Percentiles rank a stretch among this genome's conserved stretches.
phyloP scores from a whole-genome alignment of 2,113 vertebrate genomes.

The Hymenochirus boettgeri region DNA sequence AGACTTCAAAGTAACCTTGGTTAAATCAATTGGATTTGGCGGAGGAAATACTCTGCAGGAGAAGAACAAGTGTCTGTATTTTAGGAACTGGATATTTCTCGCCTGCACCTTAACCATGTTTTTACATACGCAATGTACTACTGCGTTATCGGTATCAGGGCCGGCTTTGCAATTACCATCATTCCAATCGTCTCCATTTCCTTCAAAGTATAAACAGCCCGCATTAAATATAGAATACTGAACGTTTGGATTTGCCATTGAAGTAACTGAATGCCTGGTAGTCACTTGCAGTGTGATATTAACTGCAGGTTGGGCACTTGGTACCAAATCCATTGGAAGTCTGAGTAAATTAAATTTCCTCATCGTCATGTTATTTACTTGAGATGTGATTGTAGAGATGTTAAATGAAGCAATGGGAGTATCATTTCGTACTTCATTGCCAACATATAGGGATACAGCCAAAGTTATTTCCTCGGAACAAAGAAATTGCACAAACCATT shows the following conservation, averaged over 20 bases:
- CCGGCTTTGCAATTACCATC: conserved; percentile 46
- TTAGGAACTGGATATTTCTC: background rate
- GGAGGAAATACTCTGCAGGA: too few species aligned
- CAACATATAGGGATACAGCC: conserved; percentile 49
- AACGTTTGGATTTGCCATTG: conserved; percentile 41
- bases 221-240: conserved; percentile 50
- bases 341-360: conserved; percentile 52
- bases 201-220: conserved; percentile 54
- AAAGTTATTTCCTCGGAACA: conserved; percentile 50
- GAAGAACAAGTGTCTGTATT: conserved; percentile 44
- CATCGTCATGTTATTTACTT: background rate
- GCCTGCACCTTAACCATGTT: fast-evolving
- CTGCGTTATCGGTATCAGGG: conserved; percentile 47
- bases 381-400: conserved; percentile 32
- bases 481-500: conserved; percentile 57
- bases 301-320: background rate
- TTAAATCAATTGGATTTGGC: too few species aligned
- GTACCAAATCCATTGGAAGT: conserved; percentile 48
- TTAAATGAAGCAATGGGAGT: conserved; percentile 42
- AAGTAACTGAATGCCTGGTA: conserved; percentile 19
- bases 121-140: conserved; percentile 57
- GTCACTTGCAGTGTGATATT: conserved; percentile 43
- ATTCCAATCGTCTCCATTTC: conserved; percentile 46
- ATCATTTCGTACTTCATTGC: background rate
- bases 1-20: too few species aligned